A percentile compares a stretch with the other conserved stretches of the same genome.
Evolutionary conservation across 2,888 invertebrate genomes (phyloP).

Genomic region (Thera britannica): DNA sequence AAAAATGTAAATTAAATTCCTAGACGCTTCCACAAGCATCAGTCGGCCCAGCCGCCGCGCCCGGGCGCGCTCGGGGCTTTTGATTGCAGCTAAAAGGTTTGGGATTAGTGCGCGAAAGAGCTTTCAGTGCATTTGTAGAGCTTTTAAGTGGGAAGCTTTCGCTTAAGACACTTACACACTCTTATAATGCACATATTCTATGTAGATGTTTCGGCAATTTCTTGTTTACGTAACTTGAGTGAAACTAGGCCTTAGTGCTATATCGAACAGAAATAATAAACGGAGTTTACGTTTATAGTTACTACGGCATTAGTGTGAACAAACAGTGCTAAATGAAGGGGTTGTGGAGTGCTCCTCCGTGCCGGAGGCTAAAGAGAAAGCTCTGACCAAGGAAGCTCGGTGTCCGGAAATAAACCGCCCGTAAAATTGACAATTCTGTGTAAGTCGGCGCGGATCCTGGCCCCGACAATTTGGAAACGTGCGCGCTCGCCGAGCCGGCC

Average conservation of each 20-base stretch:
- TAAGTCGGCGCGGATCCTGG: constrained; percentile 66
- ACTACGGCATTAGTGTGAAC: constrained; percentile 47
- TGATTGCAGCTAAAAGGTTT: constrained; percentile 86
- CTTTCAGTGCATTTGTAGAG: constrained; percentile 86
- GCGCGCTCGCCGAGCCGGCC: constrained; percentile 43
- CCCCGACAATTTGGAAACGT: constrained; percentile 72
- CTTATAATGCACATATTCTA: constrained; percentile 81
- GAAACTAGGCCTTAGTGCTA: constrained; percentile 19
- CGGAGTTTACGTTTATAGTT: not conserved
- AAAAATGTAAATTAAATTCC: constrained; percentile 86
- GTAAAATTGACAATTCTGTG: constrained; percentile 89
- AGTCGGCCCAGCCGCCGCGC: constrained; percentile 56
- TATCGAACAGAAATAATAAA: constrained; percentile 13
- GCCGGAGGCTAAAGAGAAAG: constrained; percentile 56
- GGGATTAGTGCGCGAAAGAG: constrained; percentile 85
- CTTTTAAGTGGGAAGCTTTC: constrained; percentile 85
- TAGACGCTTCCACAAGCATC: constrained; percentile 84
- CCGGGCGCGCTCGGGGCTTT: constrained; percentile 75
- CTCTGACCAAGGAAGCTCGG: constrained; percentile 79
- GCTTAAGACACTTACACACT: constrained; percentile 82
- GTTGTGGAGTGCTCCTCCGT: constrained; percentile 54
- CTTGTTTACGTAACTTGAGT: constrained; percentile 35
- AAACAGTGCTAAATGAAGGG: constrained; percentile 62
- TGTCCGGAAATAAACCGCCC: constrained; percentile 87
- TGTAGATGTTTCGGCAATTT: constrained; percentile 59